Base-by-base conservation (phyloP, 2,888 invertebrate genomes). In the Drosophila tanythrix region DNA sequence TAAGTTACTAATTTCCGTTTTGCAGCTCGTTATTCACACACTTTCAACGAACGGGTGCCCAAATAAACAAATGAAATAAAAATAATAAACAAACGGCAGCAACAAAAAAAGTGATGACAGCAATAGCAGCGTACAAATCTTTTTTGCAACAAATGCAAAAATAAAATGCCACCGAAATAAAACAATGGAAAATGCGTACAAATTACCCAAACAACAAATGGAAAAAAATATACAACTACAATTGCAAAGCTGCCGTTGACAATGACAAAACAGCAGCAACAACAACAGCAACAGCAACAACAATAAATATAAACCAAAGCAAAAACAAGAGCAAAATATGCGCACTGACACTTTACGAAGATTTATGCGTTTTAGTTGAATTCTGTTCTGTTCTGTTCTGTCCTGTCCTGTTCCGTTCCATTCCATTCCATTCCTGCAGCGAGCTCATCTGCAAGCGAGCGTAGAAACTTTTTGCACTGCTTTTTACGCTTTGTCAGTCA, bases 261-360 rank as follows among this genome's bases (percentile, higher is more conserved):
- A 88, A 76, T 74, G 65, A 63, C 83, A 85, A 74, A 69, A 65
- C 33, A 52, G 13, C 43, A 70, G 38, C 52, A 73, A 58, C 63
- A 66, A 38, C 60, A 83, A 75, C 65, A 82, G 65, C 69, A 74
- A 65, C 51, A 74, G 56, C 51, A 53, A 75, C 51, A 66, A 55
- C 53, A 67, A 69, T 8, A 13, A 57, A 74, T 35, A 61, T 55
- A 56, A 67, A 66, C 31, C 60, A 66, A 46, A 64, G 69, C 62
- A 70, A 75, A 50, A 85, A 69, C 75, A 76, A 65, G 69, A 74
- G 73, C 52, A 74, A 88, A 90, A 85, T 88, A 87, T 87, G 90
- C 86, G 78, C 83, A 78, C 86, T 87, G 86, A 87, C 86, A 87
- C 77, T 87, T 88, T 85, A 90, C 86, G 86, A 87, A 87, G 86